phyloP scores from a whole-genome alignment of 92 coral and sea anemone species.

The Hydrozoanthus gracilis region DNA sequence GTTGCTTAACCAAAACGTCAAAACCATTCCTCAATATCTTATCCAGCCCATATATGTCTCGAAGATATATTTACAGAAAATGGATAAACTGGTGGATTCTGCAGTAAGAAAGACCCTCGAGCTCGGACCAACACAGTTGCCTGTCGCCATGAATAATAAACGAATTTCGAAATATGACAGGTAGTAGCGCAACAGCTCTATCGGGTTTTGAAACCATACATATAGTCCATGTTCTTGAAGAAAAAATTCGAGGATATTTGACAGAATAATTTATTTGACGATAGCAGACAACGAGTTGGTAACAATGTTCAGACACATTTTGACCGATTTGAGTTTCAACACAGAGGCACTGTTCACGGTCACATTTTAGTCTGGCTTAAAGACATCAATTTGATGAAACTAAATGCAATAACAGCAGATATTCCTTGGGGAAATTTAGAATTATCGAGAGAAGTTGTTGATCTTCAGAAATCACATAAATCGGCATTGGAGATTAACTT shows the following conservation, averaged over 20 bases:
- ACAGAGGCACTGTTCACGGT: slow-evolving; percentile 52
- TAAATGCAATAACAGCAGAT: slow-evolving; percentile 31
- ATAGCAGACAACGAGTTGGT: neutral
- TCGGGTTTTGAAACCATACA: slow-evolving; percentile 53
- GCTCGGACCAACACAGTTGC: no score
- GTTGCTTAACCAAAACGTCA: no score
- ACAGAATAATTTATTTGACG: slow-evolving; percentile 22
- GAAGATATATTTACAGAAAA: no score
- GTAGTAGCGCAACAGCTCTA: slow-evolving; percentile 46
- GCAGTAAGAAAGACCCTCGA: no score
- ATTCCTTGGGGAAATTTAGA: slow-evolving; percentile 35
- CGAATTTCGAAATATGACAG: neutral
- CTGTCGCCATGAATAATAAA: no score
- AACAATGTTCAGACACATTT: slow-evolving; percentile 40
- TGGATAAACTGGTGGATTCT: no score
- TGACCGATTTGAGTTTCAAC: slow-evolving; percentile 43
- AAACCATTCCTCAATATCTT: no score
- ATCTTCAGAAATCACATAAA: slow-evolving; percentile 33
- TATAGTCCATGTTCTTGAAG: slow-evolving; percentile 60
- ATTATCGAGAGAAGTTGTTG: neutral
- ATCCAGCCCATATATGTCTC: no score
- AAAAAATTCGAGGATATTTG: slow-evolving; percentile 54
- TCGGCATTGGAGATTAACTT: neutral
- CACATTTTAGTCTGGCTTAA: slow-evolving; percentile 63
- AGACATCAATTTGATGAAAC: neutral